Evolutionary conservation across 1,140 invertebrate species (phyloP), one percentile per base, ranked within the genome.

Genomic region (Cotesia typhae): DNA sequence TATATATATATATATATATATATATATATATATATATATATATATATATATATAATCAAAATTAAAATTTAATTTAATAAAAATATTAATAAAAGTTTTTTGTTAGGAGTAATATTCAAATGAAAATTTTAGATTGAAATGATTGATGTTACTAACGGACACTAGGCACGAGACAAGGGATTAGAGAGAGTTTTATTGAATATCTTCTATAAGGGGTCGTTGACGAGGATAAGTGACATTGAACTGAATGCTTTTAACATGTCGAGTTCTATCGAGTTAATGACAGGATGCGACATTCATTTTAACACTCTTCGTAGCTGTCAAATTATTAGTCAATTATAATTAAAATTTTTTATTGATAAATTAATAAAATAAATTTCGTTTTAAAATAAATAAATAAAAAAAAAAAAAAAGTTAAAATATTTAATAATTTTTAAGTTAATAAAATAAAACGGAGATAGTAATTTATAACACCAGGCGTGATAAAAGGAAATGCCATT

Each of bases 181-280:
- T 64, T 2, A 41, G 59, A 68, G 20, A 17, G 28, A 70, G 28
- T 28, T 74, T 76, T 78, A 77, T 75, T 76, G 67, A 67, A 67
- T 53, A 67, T n/a, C 41, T 67, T 6, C 20, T 3, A 9, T 60
- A 37, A 28, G 7, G 37, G 59, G 51, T 41, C 51, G 51, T 61
- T 70, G 20, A 41, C 35, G 55, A 69, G 14, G 55, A 68, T 77
- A 76, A 76, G 71, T 84, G 84, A 86, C 84, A 86, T 86, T 86
- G 84, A 85, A 85, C 82, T 81, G 80, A 82, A 84, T 84, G 78
- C 77, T 82, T 78, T 79, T 73, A 84, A 84, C 79, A 84, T 82
- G 77, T 77, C 76, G 74, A 83, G 79, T 83, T 47, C 6, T 81
- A 81, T 79, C 70, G 72, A 73, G 74, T 72, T 84, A 84, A 85